These are phyloP conservation scores for Brachyalestes nurse DNA, from an alignment of 2,797 vertebrate species.

Conservation along the genomic window DNA sequence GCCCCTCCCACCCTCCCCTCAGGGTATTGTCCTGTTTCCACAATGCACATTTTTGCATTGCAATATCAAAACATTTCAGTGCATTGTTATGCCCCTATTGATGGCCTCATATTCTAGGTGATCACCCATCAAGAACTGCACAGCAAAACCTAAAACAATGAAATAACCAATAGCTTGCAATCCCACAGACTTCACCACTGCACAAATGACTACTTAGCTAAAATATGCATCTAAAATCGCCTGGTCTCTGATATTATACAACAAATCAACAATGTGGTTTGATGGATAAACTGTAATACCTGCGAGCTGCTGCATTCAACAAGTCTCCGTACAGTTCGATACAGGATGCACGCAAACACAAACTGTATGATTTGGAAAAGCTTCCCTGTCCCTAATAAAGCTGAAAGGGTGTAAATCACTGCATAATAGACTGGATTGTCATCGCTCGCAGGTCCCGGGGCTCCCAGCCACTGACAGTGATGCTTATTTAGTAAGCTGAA, in stretches of 20 bases:
- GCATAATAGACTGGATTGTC: slow-evolving; percentile 14
- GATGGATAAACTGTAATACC: background rate
- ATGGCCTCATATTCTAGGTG: too few species aligned
- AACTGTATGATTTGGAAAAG: background rate
- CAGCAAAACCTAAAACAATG: too few species aligned
- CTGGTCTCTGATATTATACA: background rate
- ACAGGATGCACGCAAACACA: background rate
- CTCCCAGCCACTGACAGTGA: slow-evolving; percentile 17
- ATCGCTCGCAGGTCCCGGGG: slow-evolving; percentile 12
- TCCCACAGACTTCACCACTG: background rate
- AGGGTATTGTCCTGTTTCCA: too few species aligned
- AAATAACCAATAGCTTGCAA: background rate
- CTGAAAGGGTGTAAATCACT: background rate
- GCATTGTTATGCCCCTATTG: too few species aligned
- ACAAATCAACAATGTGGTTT: background rate
- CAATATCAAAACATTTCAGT: too few species aligned
- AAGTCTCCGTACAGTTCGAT: background rate
- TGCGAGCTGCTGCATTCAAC: background rate
- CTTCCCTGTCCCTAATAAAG: slow-evolving; percentile 15
- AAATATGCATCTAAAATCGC: background rate
- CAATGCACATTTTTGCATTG: too few species aligned
- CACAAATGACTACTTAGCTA: background rate
- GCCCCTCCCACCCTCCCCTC: too few species aligned
- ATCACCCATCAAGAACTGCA: too few species aligned
- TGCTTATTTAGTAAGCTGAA: slow-evolving; percentile 50